Evolutionary conservation across 2,888 invertebrate species (phyloP), one percentile per base, ranked within the genome.

Genomic region (Prenolepis imparis): DNA sequence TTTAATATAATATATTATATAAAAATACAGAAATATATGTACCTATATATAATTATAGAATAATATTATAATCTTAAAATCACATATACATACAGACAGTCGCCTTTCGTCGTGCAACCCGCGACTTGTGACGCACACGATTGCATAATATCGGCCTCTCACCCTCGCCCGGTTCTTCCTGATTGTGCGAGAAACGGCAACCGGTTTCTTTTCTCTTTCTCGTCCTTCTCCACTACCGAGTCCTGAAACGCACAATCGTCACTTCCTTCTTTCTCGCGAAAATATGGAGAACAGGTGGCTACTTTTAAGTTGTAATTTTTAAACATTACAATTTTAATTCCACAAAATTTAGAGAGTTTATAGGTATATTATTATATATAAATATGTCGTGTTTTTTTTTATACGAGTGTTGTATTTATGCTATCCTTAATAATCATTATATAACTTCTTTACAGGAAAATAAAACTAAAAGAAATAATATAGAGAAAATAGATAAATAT

Each of bases 101-200:
- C 81, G 68, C 80, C 74, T 86, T 85, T 84, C 85, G 81, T 84
- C 85, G 83, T 84, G 74, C 75, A 81, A 70, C 44, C 63, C 82
- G 82, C 59, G 83, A 74, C 83, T 85, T 78, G 89, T 82, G 80
- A 55, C 48, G 75, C 68, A 41, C 75, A 52, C 78, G 67, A 84
- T 90, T 89, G 83, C 88, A 81, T 88, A 90, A 90, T 86, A 81
- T 57, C 83, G 86, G 83, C 87, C 87, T 87, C 86, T 89, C 84
- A 86, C 88, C 86, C 87, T 88, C 86, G 74, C 86, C 83, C 41
- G 82, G 66, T 85, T 88, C 91, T 90, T 88, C 90, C 89, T 88
- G 90, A 73, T 86, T 88, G 55, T 68, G 73, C 66, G 77, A 82
- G 86, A 89, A 86, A 87, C 82, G 73, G 68, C 73, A 80, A 84